Percentiles rank a stretch among this genome's conserved stretches.
These are phyloP conservation scores for Bergia sp. DNA, from an alignment of 92 coral and sea anemone species.

Conservation along the genomic window DNA sequence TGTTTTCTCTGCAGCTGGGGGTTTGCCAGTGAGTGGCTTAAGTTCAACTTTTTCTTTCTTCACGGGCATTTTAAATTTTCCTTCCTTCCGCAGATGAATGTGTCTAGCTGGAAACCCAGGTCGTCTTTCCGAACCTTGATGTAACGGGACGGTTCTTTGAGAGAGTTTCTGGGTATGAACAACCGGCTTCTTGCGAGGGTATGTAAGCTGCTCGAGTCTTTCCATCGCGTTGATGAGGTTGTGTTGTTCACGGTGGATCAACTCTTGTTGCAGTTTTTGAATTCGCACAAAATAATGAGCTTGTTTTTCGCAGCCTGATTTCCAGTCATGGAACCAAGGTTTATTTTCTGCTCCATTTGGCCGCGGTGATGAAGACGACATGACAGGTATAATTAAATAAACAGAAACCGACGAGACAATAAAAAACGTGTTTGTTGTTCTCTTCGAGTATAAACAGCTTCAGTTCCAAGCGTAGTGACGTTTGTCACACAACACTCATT, in stretches of 20 bases:
- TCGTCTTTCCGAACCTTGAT: conserved; percentile 4
- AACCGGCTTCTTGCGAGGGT: conserved; percentile 83
- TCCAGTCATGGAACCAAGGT: conserved; percentile 91
- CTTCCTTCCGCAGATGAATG: conserved; percentile 34
- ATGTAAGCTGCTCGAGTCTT: conserved; percentile 77
- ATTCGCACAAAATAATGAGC: conserved; percentile 85
- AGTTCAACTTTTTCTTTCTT: conserved; percentile 56
- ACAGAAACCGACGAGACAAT: neutral
- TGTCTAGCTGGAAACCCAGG: conserved; percentile 62
- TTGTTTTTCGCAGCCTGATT: conserved; percentile 87
- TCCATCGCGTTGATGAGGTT: conserved; percentile 94
- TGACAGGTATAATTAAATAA: neutral
- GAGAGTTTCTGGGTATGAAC: conserved; percentile 53
- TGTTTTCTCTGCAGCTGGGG: conserved; percentile 42
- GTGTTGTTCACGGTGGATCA: conserved; percentile 90
- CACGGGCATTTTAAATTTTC: conserved; percentile 34
- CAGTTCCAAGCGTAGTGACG: neutral
- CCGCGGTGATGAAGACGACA: conserved; percentile 36
- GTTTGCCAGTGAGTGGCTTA: conserved; percentile 73
- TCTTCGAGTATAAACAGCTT: neutral
- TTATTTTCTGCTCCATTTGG: conserved; percentile 45
- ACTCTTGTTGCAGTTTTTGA: conserved; percentile 82
- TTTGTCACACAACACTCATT: neutral
- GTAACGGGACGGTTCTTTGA: conserved; percentile 19
- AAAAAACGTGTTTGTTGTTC: neutral